Evolutionary conservation across 1,140 invertebrate species (phyloP).

Genomic region (Trichoplusia ni): DNA sequence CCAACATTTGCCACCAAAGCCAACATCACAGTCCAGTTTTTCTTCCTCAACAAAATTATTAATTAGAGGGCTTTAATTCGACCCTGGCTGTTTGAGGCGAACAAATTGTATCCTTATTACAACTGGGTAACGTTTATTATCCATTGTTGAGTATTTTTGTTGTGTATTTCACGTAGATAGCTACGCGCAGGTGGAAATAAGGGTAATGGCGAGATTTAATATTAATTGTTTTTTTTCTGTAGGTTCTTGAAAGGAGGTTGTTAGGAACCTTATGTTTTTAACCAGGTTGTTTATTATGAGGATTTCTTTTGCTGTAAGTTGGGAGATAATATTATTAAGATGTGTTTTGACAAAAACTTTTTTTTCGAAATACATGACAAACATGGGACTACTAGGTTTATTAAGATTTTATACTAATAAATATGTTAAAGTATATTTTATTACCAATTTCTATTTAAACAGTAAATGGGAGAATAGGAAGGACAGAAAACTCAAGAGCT

Average conservation of each 20-base stretch:
- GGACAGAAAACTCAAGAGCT: too few relatives aligned
- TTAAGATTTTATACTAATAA: too few relatives aligned
- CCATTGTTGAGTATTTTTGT: background rate
- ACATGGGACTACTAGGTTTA: too few relatives aligned
- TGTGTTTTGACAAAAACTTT: too few relatives aligned
- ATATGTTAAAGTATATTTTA: too few relatives aligned
- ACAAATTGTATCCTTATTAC: background rate
- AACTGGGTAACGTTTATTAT: background rate
- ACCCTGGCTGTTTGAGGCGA: background rate
- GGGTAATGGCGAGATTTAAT: slow-evolving; percentile 2
- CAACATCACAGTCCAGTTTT: background rate
- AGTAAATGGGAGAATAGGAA: too few relatives aligned
- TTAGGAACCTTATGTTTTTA: background rate
- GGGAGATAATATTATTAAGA: too few relatives aligned
- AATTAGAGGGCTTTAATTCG: slow-evolving; percentile 12
- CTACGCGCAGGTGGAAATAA: background rate
- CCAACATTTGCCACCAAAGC: background rate
- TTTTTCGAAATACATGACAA: too few relatives aligned
- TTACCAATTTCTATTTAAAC: too few relatives aligned
- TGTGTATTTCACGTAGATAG: background rate
- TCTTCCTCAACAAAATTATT: slow-evolving; percentile 18
- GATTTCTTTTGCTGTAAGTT: too few relatives aligned
- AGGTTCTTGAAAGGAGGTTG: background rate
- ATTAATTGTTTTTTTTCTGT: slow-evolving; percentile 10
- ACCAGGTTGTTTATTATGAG: too few relatives aligned